Percentiles rank a stretch among this genome's conserved stretches.
Conservation (phyloP, 2,888 invertebrate genomes). For the Aphodius granarius region DNA sequence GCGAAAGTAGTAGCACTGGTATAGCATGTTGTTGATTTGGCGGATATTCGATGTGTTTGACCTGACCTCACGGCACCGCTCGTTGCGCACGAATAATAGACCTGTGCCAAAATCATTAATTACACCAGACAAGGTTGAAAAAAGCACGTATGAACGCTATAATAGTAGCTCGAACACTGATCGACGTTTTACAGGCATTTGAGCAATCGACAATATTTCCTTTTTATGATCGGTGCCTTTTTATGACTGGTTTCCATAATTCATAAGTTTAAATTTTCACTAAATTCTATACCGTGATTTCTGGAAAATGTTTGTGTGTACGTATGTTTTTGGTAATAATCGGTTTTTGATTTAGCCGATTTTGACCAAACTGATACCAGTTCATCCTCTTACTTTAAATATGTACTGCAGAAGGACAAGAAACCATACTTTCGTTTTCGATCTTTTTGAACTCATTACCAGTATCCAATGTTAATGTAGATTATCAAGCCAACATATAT, state of each 20-base stretch:
- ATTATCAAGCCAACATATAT: not conserved
- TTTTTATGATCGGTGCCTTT: not conserved
- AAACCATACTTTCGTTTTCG: no score
- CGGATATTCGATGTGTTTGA: slow-evolving; percentile 49
- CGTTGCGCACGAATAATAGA: slow-evolving; percentile 45
- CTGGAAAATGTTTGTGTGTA: no score
- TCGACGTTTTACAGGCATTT: not conserved
- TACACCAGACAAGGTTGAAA: slow-evolving; percentile 42
- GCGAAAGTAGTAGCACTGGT: not conserved
- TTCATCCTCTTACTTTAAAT: no score
- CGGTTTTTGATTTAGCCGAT: no score
- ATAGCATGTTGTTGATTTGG: slow-evolving; percentile 20
- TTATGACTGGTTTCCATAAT: not conserved
- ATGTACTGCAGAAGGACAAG: no score
- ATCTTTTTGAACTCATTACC: not conserved
- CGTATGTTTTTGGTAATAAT: no score
- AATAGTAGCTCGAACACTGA: not conserved
- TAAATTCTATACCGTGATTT: no score
- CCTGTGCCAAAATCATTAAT: slow-evolving; percentile 48
- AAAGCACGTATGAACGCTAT: not conserved
- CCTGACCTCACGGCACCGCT: slow-evolving; percentile 45
- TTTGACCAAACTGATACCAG: no score
- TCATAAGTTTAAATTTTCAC: no score
- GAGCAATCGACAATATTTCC: not conserved
- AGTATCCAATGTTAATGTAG: not conserved